phyloP scores from a whole-genome alignment of 2,113 vertebrate species.

The Dromiciops gliroides region DNA sequence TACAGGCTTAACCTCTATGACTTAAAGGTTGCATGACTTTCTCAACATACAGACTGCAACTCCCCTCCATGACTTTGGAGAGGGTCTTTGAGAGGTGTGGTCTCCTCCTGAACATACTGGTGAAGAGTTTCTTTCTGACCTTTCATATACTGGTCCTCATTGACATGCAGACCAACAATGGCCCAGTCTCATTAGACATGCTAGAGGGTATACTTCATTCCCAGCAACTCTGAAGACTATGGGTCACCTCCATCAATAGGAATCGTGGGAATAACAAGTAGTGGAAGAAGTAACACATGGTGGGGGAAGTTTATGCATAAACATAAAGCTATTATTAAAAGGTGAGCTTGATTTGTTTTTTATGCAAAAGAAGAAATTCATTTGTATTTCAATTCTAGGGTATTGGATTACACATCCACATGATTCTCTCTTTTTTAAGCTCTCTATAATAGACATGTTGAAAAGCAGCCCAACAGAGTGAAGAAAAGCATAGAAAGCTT shows the following conservation, averaged over 20 bases:
- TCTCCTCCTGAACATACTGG: background rate
- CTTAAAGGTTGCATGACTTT: background rate
- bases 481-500: background rate
- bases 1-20: background rate
- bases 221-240: background rate
- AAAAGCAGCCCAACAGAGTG: background rate
- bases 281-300: background rate
- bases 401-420: background rate
- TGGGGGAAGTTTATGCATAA: background rate
- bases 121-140: background rate
- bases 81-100: background rate
- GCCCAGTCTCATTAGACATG: background rate
- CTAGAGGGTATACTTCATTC: no score
- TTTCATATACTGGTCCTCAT: background rate
- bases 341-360: background rate
- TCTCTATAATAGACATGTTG: background rate
- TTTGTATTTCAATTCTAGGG: background rate
- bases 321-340: background rate
- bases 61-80: background rate
- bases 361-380: background rate
- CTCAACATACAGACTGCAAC: background rate
- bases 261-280: background rate
- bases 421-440: background rate
- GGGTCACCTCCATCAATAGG: background rate
- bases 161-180: background rate